These are phyloP conservation scores for Drosophila gaucha DNA, from an alignment of 2,888 invertebrate genomes.

Conservation along the genomic window DNA sequence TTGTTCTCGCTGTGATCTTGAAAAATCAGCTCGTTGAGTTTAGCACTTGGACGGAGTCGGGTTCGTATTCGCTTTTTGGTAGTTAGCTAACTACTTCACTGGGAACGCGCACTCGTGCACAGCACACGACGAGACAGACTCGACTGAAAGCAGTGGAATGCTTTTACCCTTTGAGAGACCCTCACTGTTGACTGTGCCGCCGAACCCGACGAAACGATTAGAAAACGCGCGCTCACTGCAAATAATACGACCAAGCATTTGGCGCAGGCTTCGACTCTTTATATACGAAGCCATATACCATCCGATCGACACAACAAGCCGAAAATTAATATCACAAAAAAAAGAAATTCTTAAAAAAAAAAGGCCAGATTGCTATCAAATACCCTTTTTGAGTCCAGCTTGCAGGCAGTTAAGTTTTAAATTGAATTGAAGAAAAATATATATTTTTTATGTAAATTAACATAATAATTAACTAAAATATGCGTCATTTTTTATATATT, in stretches of 20 bases:
- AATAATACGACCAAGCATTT: slow-evolving; percentile 17
- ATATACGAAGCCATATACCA: slow-evolving; percentile 38
- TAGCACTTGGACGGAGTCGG: slow-evolving; percentile 27
- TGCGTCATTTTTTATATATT: too few relatives aligned
- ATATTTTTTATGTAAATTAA: too few relatives aligned
- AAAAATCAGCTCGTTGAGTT: slow-evolving; percentile 12
- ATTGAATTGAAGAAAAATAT: too few relatives aligned
- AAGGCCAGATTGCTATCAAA: neutral
- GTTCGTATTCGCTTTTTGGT: slow-evolving; percentile 1
- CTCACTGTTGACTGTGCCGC: slow-evolving; percentile 7
- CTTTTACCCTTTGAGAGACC: slow-evolving; percentile 51
- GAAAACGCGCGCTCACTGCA: slow-evolving; percentile 33
- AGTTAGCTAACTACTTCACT: slow-evolving; percentile 1
- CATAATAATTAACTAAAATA: too few relatives aligned
- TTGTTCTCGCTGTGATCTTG: slow-evolving; percentile 39
- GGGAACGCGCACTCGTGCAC: slow-evolving; percentile 36
- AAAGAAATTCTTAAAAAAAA: neutral
- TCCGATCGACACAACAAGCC: slow-evolving; percentile 20
- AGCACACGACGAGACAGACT: slow-evolving; percentile 37
- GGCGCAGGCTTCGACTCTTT: slow-evolving; percentile 49
- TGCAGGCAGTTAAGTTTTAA: too few relatives aligned
- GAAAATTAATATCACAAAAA: slow-evolving; percentile 20
- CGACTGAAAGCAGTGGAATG: slow-evolving; percentile 41
- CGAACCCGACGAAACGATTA: slow-evolving; percentile 35
- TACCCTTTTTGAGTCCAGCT: slow-evolving; percentile 18